Evolutionary conservation across 2,797 vertebrate species (phyloP), one percentile per base, ranked within the genome.

Genomic region (Tokudaia tokunoshimensis): DNA sequence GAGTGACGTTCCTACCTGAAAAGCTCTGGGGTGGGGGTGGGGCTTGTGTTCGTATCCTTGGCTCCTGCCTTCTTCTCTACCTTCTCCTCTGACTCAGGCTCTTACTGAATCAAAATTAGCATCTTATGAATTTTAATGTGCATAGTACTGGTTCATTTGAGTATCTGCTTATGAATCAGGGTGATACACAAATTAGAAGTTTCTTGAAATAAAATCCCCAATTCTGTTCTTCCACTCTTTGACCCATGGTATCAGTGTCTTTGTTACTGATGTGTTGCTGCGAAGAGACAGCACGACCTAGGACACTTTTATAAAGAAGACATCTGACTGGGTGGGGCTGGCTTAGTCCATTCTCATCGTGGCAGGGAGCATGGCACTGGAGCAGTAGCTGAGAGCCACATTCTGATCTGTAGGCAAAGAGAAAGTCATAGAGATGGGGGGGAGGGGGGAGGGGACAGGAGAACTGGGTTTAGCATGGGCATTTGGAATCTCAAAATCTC

Each of bases 131-230:
- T 57, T 65, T 61, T 82, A 89, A 82, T 57, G 41, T 50, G 63
- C 72, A n/a, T 83, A 63, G 57, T 47, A 19, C 37, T 95, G 41
- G 52, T 19, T 83, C 72, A 70, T 84, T 93, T 80, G 34, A 86
- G 50, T 81, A 2, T 52, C 76, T 41, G 31, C 13, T 92, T 83
- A 57, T 80, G 24, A 91, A 34, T 86, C 19, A 74, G 50, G 22
- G 52, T 74, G 86, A 76, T 63, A 84, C 20, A 75, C 6, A 96
- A 72, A 47, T 82, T 6, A 87, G 86, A 92, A 47, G 95, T 95
- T 94, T 89, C 67, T 93, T 97, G 79, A 94, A 91, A 89, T 93
- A 78, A 89, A 95, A 78, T 88, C 44, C 12, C 41, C 7, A 59
- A 6, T 63, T 94, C 34, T 47, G 0, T 26, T 70, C 29, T 85